phyloP scores from a whole-genome alignment of 2,888 invertebrate genomes.

The Cryptophagus acutangulus region DNA sequence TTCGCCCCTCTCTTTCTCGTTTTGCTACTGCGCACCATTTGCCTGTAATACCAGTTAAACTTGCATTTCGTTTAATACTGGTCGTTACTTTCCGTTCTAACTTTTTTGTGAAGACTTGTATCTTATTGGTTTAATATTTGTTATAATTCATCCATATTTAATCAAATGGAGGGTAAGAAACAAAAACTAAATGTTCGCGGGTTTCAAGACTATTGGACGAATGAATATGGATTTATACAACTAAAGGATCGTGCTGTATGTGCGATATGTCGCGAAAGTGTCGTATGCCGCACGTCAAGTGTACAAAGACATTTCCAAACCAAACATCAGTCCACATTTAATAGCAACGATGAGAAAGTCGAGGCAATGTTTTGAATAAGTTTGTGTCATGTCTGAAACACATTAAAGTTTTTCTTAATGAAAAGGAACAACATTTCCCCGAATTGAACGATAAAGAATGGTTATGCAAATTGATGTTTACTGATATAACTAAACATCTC shows the following conservation, averaged over 20 bases:
- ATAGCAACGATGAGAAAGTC: conserved; percentile 8
- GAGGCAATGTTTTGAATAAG: conserved; percentile 9
- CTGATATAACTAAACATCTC: conserved; percentile 12
- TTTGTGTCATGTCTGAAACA: conserved; percentile 11
- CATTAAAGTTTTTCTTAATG: conserved; percentile 13
- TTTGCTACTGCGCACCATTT: conserved; percentile 7
- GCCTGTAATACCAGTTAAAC: conserved; percentile 7
- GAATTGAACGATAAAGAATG: conserved; percentile 9
- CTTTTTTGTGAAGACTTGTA: conserved; percentile 7
- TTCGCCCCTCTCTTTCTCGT: conserved; percentile 7
- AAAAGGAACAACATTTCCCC: conserved; percentile 11
- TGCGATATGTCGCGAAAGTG: conserved; percentile 7
- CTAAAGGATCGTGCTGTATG: conserved; percentile 7
- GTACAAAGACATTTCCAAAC: conserved; percentile 9
- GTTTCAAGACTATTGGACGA: conserved; percentile 6
- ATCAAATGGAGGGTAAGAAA: conserved; percentile 7
- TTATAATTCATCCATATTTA: conserved; percentile 7
- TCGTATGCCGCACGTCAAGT: conserved; percentile 7
- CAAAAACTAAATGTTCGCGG: conserved; percentile 7
- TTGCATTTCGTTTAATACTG: conserved; percentile 7
- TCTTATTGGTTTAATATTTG: conserved; percentile 6
- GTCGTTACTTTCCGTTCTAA: conserved; percentile 7
- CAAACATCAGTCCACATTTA: conserved; percentile 7
- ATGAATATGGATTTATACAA: conserved; percentile 7
- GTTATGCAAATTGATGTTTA: conserved; percentile 13